These are phyloP conservation scores for Heliopora coerulea DNA, from an alignment of 92 coral and sea anemone genomes.

Conservation along the genomic window DNA sequence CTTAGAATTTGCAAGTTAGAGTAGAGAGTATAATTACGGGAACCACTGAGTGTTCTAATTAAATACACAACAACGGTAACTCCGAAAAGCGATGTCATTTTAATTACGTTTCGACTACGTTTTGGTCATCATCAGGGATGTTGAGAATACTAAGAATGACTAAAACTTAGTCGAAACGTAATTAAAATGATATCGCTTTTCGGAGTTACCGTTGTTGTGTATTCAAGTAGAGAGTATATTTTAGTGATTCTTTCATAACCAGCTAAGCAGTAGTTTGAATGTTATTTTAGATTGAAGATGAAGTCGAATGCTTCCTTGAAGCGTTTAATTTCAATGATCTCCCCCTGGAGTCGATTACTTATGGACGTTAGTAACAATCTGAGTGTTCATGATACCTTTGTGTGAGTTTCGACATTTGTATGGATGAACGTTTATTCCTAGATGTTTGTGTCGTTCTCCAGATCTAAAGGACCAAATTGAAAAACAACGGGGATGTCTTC, in stretches of 20 bases:
- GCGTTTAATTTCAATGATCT: conserved; percentile 59
- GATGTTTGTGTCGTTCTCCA: conserved; percentile 13
- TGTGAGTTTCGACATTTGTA: not conserved
- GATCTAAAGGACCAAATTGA: conserved; percentile 74
- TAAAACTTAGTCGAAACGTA: no score
- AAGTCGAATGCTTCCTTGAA: conserved; percentile 69
- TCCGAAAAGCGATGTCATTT: no score
- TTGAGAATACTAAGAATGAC: no score
- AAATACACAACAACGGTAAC: no score
- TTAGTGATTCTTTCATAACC: not conserved
- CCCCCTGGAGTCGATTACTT: conserved; percentile 66
- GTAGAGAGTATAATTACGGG: no score
- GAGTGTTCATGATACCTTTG: not conserved
- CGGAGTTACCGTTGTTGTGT: no score
- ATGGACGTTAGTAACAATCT: conserved; percentile 50
- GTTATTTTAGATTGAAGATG: conserved; percentile 68
- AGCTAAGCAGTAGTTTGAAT: not conserved
- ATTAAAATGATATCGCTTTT: no score
- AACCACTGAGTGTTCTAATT: no score
- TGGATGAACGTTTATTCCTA: not conserved
- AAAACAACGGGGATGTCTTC: conserved; percentile 57
- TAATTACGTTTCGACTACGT: no score
- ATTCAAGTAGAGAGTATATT: not conserved
- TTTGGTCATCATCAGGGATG: no score
- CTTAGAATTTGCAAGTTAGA: no score